Evolutionary conservation across 2,797 vertebrate species (phyloP).

Genomic region (Sebastes diploproa): DNA sequence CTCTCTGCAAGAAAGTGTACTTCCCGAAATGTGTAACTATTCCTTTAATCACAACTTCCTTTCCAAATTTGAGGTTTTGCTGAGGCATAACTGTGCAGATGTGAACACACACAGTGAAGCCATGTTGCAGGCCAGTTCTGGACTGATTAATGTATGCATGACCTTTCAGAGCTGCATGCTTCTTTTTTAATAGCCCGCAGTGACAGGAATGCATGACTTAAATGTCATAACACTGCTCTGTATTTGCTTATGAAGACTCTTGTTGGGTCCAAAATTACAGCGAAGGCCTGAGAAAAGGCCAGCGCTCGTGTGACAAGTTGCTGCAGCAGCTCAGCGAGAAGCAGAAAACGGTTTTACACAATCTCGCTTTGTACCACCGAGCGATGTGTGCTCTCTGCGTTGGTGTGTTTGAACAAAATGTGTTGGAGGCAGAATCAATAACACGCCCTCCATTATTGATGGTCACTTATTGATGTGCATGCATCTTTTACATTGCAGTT

Average conservation of each 20-base stretch:
- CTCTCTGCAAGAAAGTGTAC: neutral
- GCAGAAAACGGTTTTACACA: conserved; percentile 23
- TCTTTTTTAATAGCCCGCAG: conserved; percentile 41
- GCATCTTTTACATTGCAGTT: conserved; percentile 51
- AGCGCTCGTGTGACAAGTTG: neutral
- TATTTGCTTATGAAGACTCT: conserved; percentile 20
- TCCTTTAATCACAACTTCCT: neutral
- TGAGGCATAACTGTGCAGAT: neutral
- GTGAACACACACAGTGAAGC: neutral
- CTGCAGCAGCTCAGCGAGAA: neutral
- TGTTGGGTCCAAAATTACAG: conserved; percentile 26
- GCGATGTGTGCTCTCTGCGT: neutral
- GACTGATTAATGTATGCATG: conserved; percentile 38
- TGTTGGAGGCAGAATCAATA: conserved; percentile 55
- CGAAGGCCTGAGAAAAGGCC: conserved; percentile 18
- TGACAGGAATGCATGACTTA: conserved; percentile 31
- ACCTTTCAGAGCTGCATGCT: conserved; percentile 55
- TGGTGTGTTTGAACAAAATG: conserved; percentile 37
- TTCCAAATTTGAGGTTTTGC: neutral
- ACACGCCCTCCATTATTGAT: conserved; percentile 65
- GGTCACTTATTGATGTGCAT: conserved; percentile 57
- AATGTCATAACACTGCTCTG: conserved; percentile 57
- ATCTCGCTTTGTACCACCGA: conserved; percentile 10
- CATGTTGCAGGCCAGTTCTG: neutral
- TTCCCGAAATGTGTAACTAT: neutral